Evolutionary conservation across 2,797 vertebrate genomes (phyloP).

Genomic region (Enteromius viviparus): DNA sequence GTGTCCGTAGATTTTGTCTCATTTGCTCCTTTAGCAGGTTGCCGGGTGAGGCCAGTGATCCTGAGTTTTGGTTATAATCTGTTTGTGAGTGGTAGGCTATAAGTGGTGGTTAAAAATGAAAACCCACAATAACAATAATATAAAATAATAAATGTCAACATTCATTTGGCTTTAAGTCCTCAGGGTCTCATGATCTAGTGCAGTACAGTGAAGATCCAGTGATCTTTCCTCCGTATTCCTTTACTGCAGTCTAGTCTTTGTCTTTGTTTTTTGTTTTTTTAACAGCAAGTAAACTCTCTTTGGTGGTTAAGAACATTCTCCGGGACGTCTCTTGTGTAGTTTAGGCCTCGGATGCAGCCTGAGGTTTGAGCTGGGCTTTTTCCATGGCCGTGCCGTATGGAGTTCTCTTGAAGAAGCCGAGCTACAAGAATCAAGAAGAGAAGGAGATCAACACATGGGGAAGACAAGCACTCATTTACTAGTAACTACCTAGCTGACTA

Average conservation of each 20-base stretch:
- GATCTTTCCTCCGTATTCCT: constrained; percentile 70
- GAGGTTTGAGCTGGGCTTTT: constrained; percentile 93
- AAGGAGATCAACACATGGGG: background rate
- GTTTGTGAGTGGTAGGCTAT: constrained; percentile 52
- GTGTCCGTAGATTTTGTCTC: constrained; percentile 32
- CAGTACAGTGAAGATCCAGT: constrained; percentile 82
- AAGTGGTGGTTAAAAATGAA: constrained; percentile 63
- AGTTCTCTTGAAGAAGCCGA: constrained; percentile 93
- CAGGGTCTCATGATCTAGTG: constrained; percentile 74
- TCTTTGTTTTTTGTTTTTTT: constrained; percentile 36
- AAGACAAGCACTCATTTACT: background rate
- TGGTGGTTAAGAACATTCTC: constrained; percentile 64
- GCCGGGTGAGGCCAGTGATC: constrained; percentile 45
- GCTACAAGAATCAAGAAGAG: constrained; percentile 68
- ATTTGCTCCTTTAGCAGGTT: constrained; percentile 29
- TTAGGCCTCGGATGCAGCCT: constrained; percentile 90
- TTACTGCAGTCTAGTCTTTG: constrained; percentile 63
- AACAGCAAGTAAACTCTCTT: constrained; percentile 53
- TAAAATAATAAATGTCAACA: constrained; percentile 69
- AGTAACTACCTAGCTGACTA: background rate
- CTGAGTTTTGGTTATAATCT: constrained; percentile 50
- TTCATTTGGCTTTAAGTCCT: constrained; percentile 81
- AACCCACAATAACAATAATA: constrained; percentile 65
- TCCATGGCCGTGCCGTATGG: constrained; percentile 92
- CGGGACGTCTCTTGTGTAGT: constrained; percentile 48